phyloP scores from a whole-genome alignment of 1,140 invertebrate species.

The Babylonia areolata region DNA sequence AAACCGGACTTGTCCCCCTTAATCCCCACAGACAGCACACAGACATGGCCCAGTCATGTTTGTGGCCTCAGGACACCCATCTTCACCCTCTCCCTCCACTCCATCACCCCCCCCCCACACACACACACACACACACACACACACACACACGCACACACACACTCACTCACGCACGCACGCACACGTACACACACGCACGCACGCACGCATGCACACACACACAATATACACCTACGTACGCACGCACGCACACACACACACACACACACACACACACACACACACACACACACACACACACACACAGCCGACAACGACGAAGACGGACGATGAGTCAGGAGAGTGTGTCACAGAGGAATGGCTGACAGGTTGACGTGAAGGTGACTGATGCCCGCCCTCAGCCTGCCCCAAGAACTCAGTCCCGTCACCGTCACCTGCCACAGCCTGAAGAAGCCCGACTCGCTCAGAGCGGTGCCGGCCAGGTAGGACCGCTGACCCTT shows the following conservation, averaged over 20 bases:
- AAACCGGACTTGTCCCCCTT: too few species aligned
- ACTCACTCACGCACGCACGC: too few species aligned
- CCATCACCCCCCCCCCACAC: too few species aligned
- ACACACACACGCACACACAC: too few species aligned
- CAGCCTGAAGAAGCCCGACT: slow-evolving; percentile 23
- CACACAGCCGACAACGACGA: not conserved
- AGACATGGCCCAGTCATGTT: too few species aligned
- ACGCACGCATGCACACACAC: too few species aligned
- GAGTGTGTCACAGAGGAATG: not conserved
- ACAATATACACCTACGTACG: too few species aligned
- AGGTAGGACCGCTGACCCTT: slow-evolving; percentile 20
- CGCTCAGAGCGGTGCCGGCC: slow-evolving; percentile 33
- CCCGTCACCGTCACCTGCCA: slow-evolving; percentile 39
- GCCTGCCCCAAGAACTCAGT: slow-evolving; percentile 42
- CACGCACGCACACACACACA: not conserved
- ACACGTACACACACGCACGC: too few species aligned
- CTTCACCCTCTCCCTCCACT: too few species aligned
- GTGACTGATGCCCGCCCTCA: slow-evolving; percentile 12
- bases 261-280: not conserved
- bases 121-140: too few species aligned
- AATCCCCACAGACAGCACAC: too few species aligned
- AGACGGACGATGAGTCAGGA: not conserved
- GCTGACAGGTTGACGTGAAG: slow-evolving; percentile 20
- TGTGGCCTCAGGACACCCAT: too few species aligned
- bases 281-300: not conserved